Evolutionary conservation across 2,888 invertebrate genomes (phyloP).

Genomic region (Dryadula phaetusa): DNA sequence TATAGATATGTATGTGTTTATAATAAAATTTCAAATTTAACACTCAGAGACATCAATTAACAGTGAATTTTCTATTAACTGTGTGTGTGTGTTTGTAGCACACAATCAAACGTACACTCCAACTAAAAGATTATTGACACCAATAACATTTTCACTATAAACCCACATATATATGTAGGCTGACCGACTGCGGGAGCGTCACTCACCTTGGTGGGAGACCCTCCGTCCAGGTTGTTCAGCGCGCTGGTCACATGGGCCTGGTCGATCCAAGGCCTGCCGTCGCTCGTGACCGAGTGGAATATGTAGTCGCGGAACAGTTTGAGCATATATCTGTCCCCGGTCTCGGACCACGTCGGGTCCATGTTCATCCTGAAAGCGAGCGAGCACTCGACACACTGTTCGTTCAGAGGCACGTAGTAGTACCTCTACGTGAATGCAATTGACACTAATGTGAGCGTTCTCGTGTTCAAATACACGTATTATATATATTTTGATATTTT

Average conservation of each 20-base stretch:
- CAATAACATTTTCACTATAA: background rate
- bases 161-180: background rate
- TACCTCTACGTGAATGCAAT: no score
- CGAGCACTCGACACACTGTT: no score
- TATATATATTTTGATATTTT: no score
- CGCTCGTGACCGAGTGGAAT: conserved; percentile 97
- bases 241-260: conserved; percentile 97
- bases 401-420: no score
- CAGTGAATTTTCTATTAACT: background rate
- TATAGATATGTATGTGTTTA: background rate
- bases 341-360: conserved; percentile 98
- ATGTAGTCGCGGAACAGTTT: conserved; percentile 98
- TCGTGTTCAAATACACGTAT: no score
- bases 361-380: conserved; percentile 89
- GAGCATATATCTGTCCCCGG: conserved; percentile 98
- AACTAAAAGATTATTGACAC: no score
- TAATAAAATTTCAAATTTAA: no score
- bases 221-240: conserved; percentile 96
- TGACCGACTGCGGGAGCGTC: background rate
- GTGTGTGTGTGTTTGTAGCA: no score
- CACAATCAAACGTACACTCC: no score
- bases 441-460: no score
- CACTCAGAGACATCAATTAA: background rate
- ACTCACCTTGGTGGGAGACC: conserved; percentile 89
- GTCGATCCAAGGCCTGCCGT: conserved; percentile 98